Evolutionary conservation across 2,797 vertebrate genomes (phyloP), one percentile per base, ranked within the genome.

Genomic region (Antrozous pallidus): DNA sequence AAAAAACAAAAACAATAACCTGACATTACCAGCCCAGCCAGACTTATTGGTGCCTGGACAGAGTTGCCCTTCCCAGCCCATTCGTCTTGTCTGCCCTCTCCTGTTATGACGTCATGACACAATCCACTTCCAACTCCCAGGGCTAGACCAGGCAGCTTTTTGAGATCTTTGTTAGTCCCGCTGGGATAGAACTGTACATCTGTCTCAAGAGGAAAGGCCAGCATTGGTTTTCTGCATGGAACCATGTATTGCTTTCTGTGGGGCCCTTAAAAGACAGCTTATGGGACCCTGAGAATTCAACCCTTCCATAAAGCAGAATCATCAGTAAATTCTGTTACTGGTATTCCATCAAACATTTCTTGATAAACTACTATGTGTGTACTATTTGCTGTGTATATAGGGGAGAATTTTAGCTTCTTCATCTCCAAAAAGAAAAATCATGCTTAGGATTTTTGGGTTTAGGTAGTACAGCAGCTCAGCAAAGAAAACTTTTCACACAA

Each of bases 11-110:
- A 56, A 58, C 24, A 56, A 93, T 67, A 97, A 95, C 87, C 79
- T 94, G 91, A 95, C 56, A 65, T 93, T 89, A 90, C 79, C 84
- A 82, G 61, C 26, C 58, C 81, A 3, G 56, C 79, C 88, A 93
- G 81, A 69, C 47, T 84, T 47, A 8, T 24, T 63, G 74, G 69
- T 91, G 81, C 67, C 82, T 67, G 26, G 83, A 71, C 12, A 38
- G 78, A 71, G 79, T 18, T 91, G 70, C 40, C 93, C 20, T 67
- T 51, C 47, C 31, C 9, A 3, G 67, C 38, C 71, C 45, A 8
- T 80, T 63, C 51, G 38, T 93, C 81, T 77, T 86, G 49, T 91
- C 47, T 3, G 38, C 40, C 88, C 73, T 73, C 36, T 51, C 38
- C 36, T 84, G 40, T 38, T 56, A 2, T 33, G 11, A 54, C 3